Evolutionary conservation across 1,140 invertebrate genomes (phyloP), one percentile per base, ranked within the genome.

Genomic region (Drosophila lowei): DNA sequence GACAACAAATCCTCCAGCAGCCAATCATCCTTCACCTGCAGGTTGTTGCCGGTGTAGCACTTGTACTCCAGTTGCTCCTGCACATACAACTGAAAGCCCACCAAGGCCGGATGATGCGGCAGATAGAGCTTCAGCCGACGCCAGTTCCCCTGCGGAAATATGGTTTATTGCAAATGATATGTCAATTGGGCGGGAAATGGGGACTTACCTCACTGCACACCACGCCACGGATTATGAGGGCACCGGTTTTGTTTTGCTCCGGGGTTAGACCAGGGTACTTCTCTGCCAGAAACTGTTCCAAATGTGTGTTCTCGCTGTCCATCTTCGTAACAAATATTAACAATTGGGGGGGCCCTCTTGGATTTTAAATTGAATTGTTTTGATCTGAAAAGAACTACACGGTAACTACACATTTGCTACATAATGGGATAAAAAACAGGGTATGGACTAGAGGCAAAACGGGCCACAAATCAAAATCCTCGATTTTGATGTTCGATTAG

Each of bases 11-110:
- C 75, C 3, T 61, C 30, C 13, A 88, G 18, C 6, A 34, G 15
- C 63, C 75, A 88, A 13, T 66, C 23, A 4, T 48, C 30, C 48
- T 70, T 15, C 2, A 81, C 23, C 25, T 59, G 25, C 0, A 79
- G 28, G 30, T 79, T 78, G 3, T 18, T 25, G 11, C 43, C 43
- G 8, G 42, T 62, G 44, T 71, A 86, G 1, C 2, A 21, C 15
- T 77, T 81, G 54, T 80, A 85, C 52, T 72, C 81, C 55, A 81
- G 18, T 0, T 77, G 18, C 6, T 86, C 61, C 38, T 61, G 64
- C 9, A 85, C 48, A 55, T 62, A 56, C 1, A 85, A 15, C 18
- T 74, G 23, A 42, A 81, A 81, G 4, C 53, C 55, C 0, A 62
- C 8, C 1, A 85, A 62, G 6, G 48, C 52, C 5, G 81, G 81